These are phyloP conservation scores for Stenopsyche tienmushanensis DNA, from an alignment of 1,140 invertebrate genomes.

Conservation along the genomic window DNA sequence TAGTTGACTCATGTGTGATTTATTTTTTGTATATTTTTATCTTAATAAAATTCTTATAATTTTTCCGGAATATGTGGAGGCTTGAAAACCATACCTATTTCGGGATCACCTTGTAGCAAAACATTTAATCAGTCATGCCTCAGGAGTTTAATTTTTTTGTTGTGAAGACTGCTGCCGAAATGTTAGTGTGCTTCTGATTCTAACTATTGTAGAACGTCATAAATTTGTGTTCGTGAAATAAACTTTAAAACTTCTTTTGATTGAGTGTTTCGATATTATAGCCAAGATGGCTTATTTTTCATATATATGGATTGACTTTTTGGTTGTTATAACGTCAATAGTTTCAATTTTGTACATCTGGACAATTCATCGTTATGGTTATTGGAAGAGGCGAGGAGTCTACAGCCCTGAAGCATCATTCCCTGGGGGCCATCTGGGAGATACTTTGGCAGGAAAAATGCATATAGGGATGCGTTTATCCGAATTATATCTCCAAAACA, in stretches of 20 bases:
- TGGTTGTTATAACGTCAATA: not conserved
- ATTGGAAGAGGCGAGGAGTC: constrained; percentile 45
- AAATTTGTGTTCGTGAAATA: too few relatives aligned
- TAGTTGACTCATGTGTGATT: too few relatives aligned
- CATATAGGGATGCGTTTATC: constrained; percentile 46
- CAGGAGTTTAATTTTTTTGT: too few relatives aligned
- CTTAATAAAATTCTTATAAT: not conserved
- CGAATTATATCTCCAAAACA: constrained; percentile 48
- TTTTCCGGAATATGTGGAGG: not conserved
- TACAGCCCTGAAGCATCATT: constrained; percentile 43
- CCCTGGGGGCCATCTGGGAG: constrained; percentile 49
- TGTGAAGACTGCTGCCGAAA: too few relatives aligned
- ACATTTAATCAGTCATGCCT: too few relatives aligned
- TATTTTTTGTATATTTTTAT: too few relatives aligned
- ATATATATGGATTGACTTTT: not conserved
- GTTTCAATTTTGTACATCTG: constrained; percentile 4
- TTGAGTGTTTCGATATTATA: too few relatives aligned
- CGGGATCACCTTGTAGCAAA: too few relatives aligned
- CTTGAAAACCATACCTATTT: not conserved
- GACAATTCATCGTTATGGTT: constrained; percentile 2
- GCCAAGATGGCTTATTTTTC: too few relatives aligned
- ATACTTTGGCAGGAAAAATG: constrained; percentile 47
- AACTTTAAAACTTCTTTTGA: too few relatives aligned
- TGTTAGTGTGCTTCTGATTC: too few relatives aligned
- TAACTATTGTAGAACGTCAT: too few relatives aligned